Evolutionary conservation across 2,888 invertebrate genomes (phyloP).

Genomic region (Hirtodrosophila trivittata): DNA sequence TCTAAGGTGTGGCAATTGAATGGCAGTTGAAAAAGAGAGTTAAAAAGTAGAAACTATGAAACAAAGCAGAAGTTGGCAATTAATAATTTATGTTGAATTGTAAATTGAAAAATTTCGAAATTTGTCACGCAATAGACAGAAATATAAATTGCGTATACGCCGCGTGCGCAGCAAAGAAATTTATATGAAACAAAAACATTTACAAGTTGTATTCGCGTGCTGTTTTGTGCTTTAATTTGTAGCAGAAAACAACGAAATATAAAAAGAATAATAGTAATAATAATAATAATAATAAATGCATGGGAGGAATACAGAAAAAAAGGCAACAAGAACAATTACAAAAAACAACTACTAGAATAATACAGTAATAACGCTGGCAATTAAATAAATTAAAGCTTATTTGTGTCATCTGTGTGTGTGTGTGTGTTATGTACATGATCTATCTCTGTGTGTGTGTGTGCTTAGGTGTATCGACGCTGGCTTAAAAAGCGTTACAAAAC

Average conservation of each 20-base stretch:
- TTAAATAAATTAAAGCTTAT: conserved; percentile 80
- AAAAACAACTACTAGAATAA: conserved; percentile 31
- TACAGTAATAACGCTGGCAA: conserved; percentile 55
- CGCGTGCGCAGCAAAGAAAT: too few relatives aligned
- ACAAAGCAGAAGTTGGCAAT: conserved; percentile 21
- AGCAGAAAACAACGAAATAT: too few relatives aligned
- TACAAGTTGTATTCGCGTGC: too few relatives aligned
- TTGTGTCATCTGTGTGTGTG: conserved; percentile 36
- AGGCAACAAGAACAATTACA: conserved; percentile 17
- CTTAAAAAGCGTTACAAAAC: conserved; percentile 58
- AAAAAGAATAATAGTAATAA: too few relatives aligned
- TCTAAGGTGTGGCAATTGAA: neutral
- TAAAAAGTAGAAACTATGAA: conserved; percentile 9
- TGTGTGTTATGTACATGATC: conserved; percentile 2
- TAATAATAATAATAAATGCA: conserved; percentile 40
- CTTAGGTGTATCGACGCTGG: conserved; percentile 49
- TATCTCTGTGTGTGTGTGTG: conserved; percentile 23
- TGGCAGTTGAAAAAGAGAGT: neutral
- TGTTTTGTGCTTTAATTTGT: too few relatives aligned
- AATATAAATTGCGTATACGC: too few relatives aligned
- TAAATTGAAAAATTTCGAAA: too few relatives aligned
- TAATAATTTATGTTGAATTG: too few relatives aligned
- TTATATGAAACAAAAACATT: too few relatives aligned
- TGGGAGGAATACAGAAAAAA: conserved; percentile 25
- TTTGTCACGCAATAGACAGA: too few relatives aligned